Evolutionary conservation across 2,113 vertebrate species (phyloP).

Genomic region (Axis porcinus): DNA sequence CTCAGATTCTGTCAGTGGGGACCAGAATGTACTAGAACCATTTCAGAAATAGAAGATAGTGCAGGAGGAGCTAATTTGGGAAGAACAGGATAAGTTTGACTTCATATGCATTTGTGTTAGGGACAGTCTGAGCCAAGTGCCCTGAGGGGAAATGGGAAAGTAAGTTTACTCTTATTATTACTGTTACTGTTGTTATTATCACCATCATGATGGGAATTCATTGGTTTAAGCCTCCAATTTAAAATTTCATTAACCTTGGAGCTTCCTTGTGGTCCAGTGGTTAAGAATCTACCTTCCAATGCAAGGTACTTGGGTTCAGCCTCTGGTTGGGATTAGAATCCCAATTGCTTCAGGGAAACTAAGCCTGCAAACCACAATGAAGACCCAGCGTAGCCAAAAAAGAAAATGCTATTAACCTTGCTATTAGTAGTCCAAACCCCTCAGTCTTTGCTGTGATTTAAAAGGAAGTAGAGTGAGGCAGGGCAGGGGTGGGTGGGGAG

Average conservation of each 20-base stretch:
- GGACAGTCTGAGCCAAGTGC: not conserved
- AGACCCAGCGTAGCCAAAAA: not conserved
- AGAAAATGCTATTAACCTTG: not conserved
- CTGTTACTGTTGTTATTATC: not conserved
- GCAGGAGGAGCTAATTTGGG: not conserved
- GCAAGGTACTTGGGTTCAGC: not conserved
- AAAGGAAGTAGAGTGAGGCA: not conserved
- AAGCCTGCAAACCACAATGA: not conserved
- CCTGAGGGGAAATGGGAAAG: not conserved
- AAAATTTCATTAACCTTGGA: not conserved
- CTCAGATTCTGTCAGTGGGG: not conserved
- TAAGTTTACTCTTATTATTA: not conserved
- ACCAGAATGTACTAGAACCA: not conserved
- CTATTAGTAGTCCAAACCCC: not conserved
- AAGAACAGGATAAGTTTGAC: not conserved
- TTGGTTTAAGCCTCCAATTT: not conserved
- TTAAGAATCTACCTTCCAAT: not conserved
- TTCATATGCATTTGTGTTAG: not conserved
- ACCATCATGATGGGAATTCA: not conserved
- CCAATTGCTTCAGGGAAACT: not conserved
- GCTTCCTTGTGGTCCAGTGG: not conserved
- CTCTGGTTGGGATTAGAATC: not conserved
- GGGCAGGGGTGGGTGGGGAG: not conserved
- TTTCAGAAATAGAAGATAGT: not conserved
- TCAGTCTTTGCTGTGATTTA: not conserved